Base-by-base conservation (phyloP, 2,113 vertebrate species). In the Eulemur rufifrons region DNA sequence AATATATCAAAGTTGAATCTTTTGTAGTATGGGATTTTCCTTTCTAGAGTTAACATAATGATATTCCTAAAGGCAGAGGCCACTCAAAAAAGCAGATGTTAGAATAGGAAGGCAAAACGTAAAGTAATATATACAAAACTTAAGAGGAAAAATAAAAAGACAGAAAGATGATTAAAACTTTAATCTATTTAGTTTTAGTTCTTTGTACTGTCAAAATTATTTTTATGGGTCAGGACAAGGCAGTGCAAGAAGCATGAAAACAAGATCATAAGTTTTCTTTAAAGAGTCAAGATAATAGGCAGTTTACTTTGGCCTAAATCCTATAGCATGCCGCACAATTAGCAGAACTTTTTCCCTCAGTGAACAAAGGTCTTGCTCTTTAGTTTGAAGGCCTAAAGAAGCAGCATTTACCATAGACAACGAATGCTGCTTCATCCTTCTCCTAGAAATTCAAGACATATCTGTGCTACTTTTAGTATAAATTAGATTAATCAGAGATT, bases 201-300 rank as follows among this genome's bases (percentile, higher is more conserved):
- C 42, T 97, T 95, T 81, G 34, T 86, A 86, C 92, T 95, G 83
- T 94, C 80, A 47, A 91, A 94, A 64, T 84, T 84, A 86, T 93
- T 95, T 94, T 96, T 86, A 80, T 93, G 20, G 23, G 14, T 97
- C 20, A 86, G 15, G 20, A 89, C 11, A 95, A 96, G 52, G 14
- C 32, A 34, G 25, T 9, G 3, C 76, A 84, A 96, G 59, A 86
- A 86, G 50, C 68, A 71, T 84, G 47, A 27, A 82, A 94, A 86
- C 6, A 54, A n/a, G 37, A 96, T 89, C 37, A 25, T 54, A 39
- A 54, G 5, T 89, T 92, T 42, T 89, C 17, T 63, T 93, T 92
- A 39, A 76, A 92, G 71, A 56, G 21, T n/a, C 29, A 25, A 34
- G 29, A 37, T 66, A 45, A 87, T 21, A 27, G 56, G 8, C 29